phyloP scores from a whole-genome alignment of 2,888 invertebrate genomes.

The Drosophila niveifrons region DNA sequence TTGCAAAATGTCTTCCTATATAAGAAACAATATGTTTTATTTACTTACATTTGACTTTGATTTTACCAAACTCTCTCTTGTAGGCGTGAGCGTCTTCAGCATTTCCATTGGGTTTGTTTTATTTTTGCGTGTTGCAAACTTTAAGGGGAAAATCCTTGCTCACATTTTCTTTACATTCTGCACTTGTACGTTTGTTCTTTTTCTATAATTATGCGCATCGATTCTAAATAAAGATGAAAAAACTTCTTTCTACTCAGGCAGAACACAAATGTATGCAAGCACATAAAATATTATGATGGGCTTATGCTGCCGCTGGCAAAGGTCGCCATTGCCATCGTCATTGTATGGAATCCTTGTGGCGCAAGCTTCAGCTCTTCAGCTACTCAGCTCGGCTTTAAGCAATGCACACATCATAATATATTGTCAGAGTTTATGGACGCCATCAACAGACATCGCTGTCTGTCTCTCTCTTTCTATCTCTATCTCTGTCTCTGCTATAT shows the following conservation, averaged over 20 bases:
- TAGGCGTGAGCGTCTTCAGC: conserved; percentile 18
- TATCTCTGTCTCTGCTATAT: not conserved
- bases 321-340: not conserved
- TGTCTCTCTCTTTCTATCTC: not conserved
- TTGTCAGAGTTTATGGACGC: conserved; percentile 55
- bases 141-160: not conserved
- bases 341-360: conserved; percentile 5
- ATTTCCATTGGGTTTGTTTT: conserved; percentile 27
- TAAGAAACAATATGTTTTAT: conserved; percentile 81
- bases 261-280: conserved; percentile 34
- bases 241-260: not conserved
- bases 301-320: conserved; percentile 19
- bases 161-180: conserved; percentile 1
- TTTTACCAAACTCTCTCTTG: conserved; percentile 45
- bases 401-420: conserved; percentile 63
- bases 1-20: conserved; percentile 79
- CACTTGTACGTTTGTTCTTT: not conserved
- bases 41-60: conserved; percentile 80
- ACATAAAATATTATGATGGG: conserved; percentile 54
- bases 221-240: conserved; percentile 17
- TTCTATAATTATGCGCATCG: conserved; percentile 27
- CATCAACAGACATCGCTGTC: conserved; percentile 42
- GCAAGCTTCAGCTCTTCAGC: not conserved
- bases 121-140: conserved; percentile 21
- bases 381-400: conserved; percentile 35